Base-by-base conservation (phyloP, 92 coral and sea anemone genomes). In the Actinostola sp. region DNA sequence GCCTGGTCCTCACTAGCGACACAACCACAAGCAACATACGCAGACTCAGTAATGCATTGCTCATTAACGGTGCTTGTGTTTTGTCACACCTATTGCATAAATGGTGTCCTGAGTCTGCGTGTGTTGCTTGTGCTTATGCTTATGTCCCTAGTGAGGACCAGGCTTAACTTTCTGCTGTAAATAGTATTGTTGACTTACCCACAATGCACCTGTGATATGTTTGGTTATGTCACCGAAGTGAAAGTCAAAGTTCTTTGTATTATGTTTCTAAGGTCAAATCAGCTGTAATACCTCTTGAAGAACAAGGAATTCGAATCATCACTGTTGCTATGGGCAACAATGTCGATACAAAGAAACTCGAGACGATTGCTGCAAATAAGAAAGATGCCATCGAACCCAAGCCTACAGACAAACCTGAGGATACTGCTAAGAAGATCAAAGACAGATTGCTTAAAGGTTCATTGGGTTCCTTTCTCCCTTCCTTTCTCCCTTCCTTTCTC, bases 251-350 rank as follows among this genome's bases (percentile, higher is more conserved):
- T 0, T 25, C 17, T 53, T 30, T 36, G 3, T n/a, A 43, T 21
- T 67, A 27, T 44, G 21, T 30, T 50, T 6, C 24, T n/a, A n/a
- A 71, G 77, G 73, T 85, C 33, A 57, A 63, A 64, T 65, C 79
- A 15, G 97, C 93, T 16, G 80, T 89, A 15, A 79, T 52, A 57
- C 84, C 87, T 19, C 75, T 93, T 20, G 84, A 79, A 63, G 83
- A 79, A n/a, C 70, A 81, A 45, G 92, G 84, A 23, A 83, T 93
- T 64, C 48, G 83, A 21, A 89, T 93, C 36, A 90, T 90, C 26
- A 90, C 88, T 45, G 93, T 93, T 27, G 92, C 90, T 15, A 75
- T 93, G 19, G 92, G 92, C 58, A 74, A 66, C 52, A 81, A 81
- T 54, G 90, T 92, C 55, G 94, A 93, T 67, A 66, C 80, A 10